A percentile compares a stretch with the other conserved stretches of the same genome.
phyloP scores from a whole-genome alignment of 1,140 invertebrate species.

The Orchestia grillus region DNA sequence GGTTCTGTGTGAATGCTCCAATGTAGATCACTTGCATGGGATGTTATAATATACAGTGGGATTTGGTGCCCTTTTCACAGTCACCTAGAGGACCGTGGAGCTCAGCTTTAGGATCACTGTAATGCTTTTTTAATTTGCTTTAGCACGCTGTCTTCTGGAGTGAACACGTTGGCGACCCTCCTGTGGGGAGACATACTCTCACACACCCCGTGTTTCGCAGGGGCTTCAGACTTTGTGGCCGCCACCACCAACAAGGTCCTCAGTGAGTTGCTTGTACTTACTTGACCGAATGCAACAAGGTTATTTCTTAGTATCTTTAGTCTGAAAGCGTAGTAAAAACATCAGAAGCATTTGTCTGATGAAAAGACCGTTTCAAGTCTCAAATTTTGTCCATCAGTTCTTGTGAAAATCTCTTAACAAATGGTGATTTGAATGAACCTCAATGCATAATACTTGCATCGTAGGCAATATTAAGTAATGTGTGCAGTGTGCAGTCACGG shows the following conservation, averaged over 20 bases:
- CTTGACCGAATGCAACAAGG: background rate
- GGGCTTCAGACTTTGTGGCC: background rate
- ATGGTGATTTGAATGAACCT: background rate
- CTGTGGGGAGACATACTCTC: constrained; percentile 3
- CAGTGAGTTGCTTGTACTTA: background rate
- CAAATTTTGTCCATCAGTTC: background rate
- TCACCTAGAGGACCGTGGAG: too few species aligned
- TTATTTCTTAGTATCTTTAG: background rate
- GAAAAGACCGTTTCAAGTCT: background rate
- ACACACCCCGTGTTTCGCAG: constrained; percentile 17
- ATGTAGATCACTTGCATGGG: too few species aligned
- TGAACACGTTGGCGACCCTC: constrained; percentile 10
- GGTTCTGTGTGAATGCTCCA: too few species aligned
- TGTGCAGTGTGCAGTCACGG: too few species aligned
- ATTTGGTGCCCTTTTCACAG: too few species aligned
- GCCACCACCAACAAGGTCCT: background rate
- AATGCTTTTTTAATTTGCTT: background rate
- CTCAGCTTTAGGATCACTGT: too few species aligned
- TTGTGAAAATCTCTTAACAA: background rate
- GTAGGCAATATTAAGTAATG: too few species aligned
- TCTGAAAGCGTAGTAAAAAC: background rate
- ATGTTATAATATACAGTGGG: too few species aligned
- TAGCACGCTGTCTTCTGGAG: constrained; percentile 24
- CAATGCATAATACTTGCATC: background rate
- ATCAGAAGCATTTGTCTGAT: background rate